Evolutionary conservation across 1,140 invertebrate species (phyloP).

Genomic region (Drosophila bocqueti): DNA sequence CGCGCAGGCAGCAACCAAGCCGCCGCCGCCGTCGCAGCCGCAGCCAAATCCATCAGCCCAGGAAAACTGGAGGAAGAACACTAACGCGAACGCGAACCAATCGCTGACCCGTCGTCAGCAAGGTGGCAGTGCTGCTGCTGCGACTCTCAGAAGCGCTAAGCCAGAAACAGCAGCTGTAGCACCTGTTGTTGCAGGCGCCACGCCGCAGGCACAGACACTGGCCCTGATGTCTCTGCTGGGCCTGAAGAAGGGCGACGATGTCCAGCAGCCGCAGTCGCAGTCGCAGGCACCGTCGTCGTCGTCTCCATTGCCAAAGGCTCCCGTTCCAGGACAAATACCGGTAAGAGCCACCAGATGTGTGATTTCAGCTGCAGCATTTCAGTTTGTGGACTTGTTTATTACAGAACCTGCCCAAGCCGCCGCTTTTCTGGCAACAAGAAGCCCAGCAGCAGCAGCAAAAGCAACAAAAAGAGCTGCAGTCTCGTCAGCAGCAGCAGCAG

Average conservation of each 20-base stretch:
- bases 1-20: neutral
- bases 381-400: neutral
- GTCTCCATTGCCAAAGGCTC: neutral
- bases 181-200: neutral
- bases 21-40: too few relatives aligned
- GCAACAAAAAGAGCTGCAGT: conserved; percentile 4
- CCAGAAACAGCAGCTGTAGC: neutral
- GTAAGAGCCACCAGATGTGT: neutral
- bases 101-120: conserved; percentile 6
- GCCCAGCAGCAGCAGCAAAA: conserved; percentile 40
- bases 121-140: neutral
- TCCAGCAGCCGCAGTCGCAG: neutral
- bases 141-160: too few relatives aligned
- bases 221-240: conserved; percentile 58
- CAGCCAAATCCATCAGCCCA: neutral
- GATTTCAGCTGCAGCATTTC: too few relatives aligned
- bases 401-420: conserved; percentile 65
- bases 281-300: neutral
- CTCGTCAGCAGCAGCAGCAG: neutral
- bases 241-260: conserved; percentile 25
- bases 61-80: conserved; percentile 9
- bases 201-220: conserved; percentile 43
- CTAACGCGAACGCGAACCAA: neutral
- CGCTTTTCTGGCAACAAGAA: conserved; percentile 65
- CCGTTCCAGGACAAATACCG: conserved; percentile 34